Conservation (phyloP, 2,797 vertebrate genomes). For the Arrhamphus sclerolepis region DNA sequence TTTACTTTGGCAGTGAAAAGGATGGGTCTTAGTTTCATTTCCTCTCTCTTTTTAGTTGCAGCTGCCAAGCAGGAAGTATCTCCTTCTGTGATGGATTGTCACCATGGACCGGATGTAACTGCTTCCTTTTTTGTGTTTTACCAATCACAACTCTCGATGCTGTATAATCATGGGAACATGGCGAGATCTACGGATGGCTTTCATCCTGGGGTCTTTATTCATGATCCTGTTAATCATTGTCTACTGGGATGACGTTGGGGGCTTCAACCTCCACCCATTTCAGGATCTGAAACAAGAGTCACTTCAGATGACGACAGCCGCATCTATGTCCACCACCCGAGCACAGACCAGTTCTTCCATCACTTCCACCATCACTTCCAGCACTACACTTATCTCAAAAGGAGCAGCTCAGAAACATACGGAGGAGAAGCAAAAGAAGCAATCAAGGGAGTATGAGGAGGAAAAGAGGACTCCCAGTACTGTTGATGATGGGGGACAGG, state of each 20-base stretch:
- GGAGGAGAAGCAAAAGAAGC: constrained; percentile 21
- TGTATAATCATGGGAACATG: constrained; percentile 82
- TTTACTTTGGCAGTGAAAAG: neutral
- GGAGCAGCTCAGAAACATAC: neutral
- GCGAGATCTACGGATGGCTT: constrained; percentile 83
- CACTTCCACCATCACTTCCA: neutral
- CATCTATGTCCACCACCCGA: neutral
- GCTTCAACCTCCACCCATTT: constrained; percentile 61
- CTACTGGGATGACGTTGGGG: constrained; percentile 91
- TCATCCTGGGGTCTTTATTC: constrained; percentile 85
- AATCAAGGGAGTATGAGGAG: constrained; percentile 17
- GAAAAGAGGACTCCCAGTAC: neutral
- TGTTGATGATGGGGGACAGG: constrained; percentile 34
- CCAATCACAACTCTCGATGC: constrained; percentile 24
- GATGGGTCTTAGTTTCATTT: constrained; percentile 22
- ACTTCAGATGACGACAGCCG: neutral
- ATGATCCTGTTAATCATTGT: constrained; percentile 90
- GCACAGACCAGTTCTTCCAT: neutral
- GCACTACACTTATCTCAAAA: neutral
- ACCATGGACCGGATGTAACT: constrained; percentile 65
- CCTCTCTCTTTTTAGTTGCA: constrained; percentile 50
- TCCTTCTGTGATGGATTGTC: constrained; percentile 31
- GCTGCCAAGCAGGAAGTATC: constrained; percentile 38
- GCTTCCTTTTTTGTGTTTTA: constrained; percentile 23
- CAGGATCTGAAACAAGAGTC: constrained; percentile 44